Percentiles rank a stretch among this genome's conserved stretches.
phyloP scores from a whole-genome alignment of 2,888 invertebrate species.

The Pediacus dermestoides region DNA sequence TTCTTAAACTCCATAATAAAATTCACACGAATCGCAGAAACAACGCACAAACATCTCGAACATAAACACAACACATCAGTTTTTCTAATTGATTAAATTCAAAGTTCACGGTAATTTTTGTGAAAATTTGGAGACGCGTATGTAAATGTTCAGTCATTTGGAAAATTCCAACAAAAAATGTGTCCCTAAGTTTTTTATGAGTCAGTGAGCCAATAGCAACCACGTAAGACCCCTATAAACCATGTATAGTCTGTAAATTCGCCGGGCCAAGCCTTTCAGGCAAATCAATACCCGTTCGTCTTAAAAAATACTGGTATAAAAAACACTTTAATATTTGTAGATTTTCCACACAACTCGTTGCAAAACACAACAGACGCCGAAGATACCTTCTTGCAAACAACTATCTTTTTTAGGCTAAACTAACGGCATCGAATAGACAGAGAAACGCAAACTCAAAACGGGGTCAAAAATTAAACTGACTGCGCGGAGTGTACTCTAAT shows the following conservation, averaged over 20 bases:
- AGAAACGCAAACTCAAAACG: slow-evolving; percentile 47
- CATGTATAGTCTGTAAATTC: slow-evolving; percentile 51
- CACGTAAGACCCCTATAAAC: slow-evolving; percentile 52
- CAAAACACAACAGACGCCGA: slow-evolving; percentile 6
- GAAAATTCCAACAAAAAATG: slow-evolving; percentile 59
- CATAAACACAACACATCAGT: slow-evolving; percentile 27
- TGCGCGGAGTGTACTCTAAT: slow-evolving; percentile 41
- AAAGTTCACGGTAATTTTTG: slow-evolving; percentile 40
- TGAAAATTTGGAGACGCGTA: slow-evolving; percentile 49
- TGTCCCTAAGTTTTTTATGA: slow-evolving; percentile 51
- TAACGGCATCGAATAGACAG: slow-evolving; percentile 45
- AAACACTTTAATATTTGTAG: too few relatives aligned
- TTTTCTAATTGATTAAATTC: slow-evolving; percentile 24
- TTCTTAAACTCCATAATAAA: slow-evolving; percentile 34
- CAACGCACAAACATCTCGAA: slow-evolving; percentile 23
- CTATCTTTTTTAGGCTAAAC: slow-evolving; percentile 40
- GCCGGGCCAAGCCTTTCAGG: slow-evolving; percentile 52
- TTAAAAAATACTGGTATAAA: slow-evolving; percentile 40
- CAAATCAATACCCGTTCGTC: slow-evolving; percentile 51
- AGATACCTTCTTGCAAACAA: slow-evolving; percentile 22
- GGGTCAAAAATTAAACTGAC: slow-evolving; percentile 48
- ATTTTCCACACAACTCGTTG: slow-evolving; percentile 6
- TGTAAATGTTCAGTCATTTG: slow-evolving; percentile 57
- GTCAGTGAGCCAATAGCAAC: slow-evolving; percentile 52
- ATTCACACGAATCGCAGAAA: slow-evolving; percentile 29